Percentiles rank a stretch among this genome's conserved stretches.
phyloP scores from a whole-genome alignment of 2,888 invertebrate genomes.

The Cremastobaeus sp. region DNA sequence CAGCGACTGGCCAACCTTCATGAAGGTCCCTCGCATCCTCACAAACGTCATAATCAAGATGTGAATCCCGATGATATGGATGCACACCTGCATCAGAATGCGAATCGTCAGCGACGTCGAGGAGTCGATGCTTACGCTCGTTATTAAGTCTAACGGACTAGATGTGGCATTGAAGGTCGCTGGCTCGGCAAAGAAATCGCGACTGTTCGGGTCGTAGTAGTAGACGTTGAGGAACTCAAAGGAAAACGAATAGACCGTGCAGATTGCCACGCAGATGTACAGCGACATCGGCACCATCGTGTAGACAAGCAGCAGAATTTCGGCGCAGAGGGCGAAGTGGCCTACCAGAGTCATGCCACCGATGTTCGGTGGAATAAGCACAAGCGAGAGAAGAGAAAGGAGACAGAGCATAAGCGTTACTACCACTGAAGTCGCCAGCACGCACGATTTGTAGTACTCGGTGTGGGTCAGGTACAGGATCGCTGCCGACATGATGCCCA shows the following conservation, averaged over 20 bases:
- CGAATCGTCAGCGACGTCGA: conserved; percentile 81
- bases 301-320: conserved; percentile 93
- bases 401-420: conserved; percentile 85
- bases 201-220: conserved; percentile 65
- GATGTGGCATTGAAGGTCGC: conserved; percentile 3
- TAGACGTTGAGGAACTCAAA: conserved; percentile 87
- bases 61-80: conserved; percentile 95
- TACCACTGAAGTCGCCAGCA: conserved; percentile 85
- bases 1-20: conserved; percentile 95
- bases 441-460: conserved; percentile 84
- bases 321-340: conserved; percentile 90
- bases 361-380: conserved; percentile 79
- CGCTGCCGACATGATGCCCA: conserved; percentile 83
- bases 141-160: conserved; percentile 24
- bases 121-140: conserved; percentile 66
- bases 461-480: conserved; percentile 87
- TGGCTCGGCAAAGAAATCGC: conserved; percentile 10
- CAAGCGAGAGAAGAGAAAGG: conserved; percentile 83
- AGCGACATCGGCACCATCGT: conserved; percentile 95
- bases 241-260: conserved; percentile 88
- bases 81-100: conserved; percentile 90
- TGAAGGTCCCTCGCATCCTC: conserved; percentile 95
- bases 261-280: conserved; percentile 89
- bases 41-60: conserved; percentile 95
- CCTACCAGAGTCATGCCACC: conserved; percentile 86